These are phyloP conservation scores for Caenorhabditis sp. DNA, from an alignment of 2,888 invertebrate species.

Conservation along the genomic window DNA sequence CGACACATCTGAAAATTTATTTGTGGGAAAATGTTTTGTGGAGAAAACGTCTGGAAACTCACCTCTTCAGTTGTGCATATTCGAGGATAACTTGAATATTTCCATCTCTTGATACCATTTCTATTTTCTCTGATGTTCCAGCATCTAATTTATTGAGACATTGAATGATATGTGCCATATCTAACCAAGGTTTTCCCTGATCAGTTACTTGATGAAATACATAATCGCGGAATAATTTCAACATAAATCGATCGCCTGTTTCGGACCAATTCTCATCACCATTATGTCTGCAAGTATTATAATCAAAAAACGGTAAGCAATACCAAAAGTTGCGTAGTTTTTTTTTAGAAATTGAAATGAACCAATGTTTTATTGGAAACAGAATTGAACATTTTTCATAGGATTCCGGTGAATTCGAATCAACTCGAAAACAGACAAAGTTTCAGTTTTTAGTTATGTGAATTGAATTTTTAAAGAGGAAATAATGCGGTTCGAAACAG, in stretches of 20 bases:
- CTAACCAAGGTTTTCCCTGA: slow-evolving; percentile 92
- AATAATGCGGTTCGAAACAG: too few species aligned
- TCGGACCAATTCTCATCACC: slow-evolving; percentile 95
- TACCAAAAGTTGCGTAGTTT: not conserved
- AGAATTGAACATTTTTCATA: too few species aligned
- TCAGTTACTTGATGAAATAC: slow-evolving; percentile 88
- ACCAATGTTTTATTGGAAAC: too few species aligned
- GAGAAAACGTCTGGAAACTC: not conserved
- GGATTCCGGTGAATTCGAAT: too few species aligned
- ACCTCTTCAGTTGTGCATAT: slow-evolving; percentile 92
- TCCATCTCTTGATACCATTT: slow-evolving; percentile 93
- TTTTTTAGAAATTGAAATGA: not conserved
- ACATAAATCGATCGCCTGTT: slow-evolving; percentile 96
- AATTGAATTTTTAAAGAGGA: too few species aligned
- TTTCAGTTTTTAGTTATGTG: too few species aligned
- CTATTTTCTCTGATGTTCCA: slow-evolving; percentile 78
- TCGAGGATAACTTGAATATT: slow-evolving; percentile 94
- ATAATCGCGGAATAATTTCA: slow-evolving; percentile 96
- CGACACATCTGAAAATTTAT: slow-evolving; percentile 46
- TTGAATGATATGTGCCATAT: slow-evolving; percentile 91
- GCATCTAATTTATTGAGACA: slow-evolving; percentile 84
- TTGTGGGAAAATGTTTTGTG: not conserved
- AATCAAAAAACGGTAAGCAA: too few species aligned
- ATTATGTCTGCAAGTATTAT: slow-evolving; percentile 79
- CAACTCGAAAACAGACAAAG: too few species aligned